A percentile compares a stretch with the other conserved stretches of the same genome.
Evolutionary conservation across 1,140 invertebrate genomes (phyloP).

Genomic region (Batillaria attramentaria): DNA sequence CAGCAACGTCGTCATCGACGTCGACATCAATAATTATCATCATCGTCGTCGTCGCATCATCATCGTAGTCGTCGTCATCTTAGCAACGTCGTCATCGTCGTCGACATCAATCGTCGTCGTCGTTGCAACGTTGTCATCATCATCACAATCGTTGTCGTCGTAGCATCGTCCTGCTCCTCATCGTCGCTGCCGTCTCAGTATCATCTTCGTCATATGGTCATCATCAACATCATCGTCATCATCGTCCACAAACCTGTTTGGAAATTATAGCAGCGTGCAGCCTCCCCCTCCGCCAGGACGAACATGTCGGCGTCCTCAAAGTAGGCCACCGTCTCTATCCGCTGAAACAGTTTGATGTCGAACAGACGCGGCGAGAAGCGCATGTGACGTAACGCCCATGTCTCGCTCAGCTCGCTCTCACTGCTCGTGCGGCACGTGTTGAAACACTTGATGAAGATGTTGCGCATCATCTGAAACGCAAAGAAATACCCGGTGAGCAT

Average conservation of each 20-base stretch:
- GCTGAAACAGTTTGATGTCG: slow-evolving; percentile 65
- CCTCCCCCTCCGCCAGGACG: slow-evolving; percentile 65
- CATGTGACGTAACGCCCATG: slow-evolving; percentile 54
- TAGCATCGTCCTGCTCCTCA: neutral
- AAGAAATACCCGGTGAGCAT: slow-evolving; percentile 1
- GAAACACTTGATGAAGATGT: slow-evolving; percentile 68
- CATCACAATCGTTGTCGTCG: too few relatives aligned
- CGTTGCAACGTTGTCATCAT: neutral
- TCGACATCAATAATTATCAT: neutral
- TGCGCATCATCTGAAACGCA: slow-evolving; percentile 67
- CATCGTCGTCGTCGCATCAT: too few relatives aligned
- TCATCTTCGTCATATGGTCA: neutral
- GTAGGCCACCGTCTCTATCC: slow-evolving; percentile 63
- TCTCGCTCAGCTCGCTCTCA: slow-evolving; percentile 56
- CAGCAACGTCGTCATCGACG: too few relatives aligned
- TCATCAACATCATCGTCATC: neutral
- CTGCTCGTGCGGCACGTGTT: slow-evolving; percentile 59
- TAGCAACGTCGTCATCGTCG: neutral
- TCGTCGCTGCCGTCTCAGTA: neutral
- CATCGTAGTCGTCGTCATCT: too few relatives aligned
- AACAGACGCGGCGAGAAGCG: slow-evolving; percentile 66
- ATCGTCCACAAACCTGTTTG: slow-evolving; percentile 67
- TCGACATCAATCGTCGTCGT: neutral
- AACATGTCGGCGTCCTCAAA: slow-evolving; percentile 66
- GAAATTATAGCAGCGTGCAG: slow-evolving; percentile 63